Base-by-base conservation (phyloP, 1,140 invertebrate genomes). In the Musca vetustissima region DNA sequence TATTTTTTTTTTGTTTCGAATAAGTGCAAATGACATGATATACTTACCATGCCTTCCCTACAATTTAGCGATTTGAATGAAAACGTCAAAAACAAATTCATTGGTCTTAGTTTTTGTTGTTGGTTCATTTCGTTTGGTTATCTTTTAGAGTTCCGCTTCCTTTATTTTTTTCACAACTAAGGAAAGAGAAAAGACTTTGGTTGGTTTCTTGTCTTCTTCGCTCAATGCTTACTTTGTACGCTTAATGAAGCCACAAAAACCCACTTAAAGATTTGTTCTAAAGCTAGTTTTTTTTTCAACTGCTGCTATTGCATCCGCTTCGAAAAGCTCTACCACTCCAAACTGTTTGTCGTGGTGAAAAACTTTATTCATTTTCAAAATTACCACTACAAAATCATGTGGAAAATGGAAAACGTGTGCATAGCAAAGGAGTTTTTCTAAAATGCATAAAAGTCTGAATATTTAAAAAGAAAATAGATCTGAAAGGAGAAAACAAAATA, bases 281-380 rank as follows among this genome's bases (percentile, higher is more conserved):
- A n/a, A n/a, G n/a, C 36, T 11, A 43, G 36, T 13, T 43, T 8
- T 1, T 43, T 43, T 43, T 43, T 43, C 1, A 8, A 8, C 36
- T 43, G 6, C 36, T 43, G 6, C 1, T 4, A 21, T 43, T 61
- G 17, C 28, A 2, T 7, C 6, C 6, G 36, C 36, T 43, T 6
- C 36, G 6, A 7, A n/a, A n/a, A n/a, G n/a, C 36, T 11, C 36
- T 11, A 43, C 36, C 36, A 43, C 36, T 4, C 1, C 36, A 43
- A 43, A 11, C 1, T 1, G 36, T 43, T 1, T 13, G n/a, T 43
- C 36, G 36, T 43, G 36, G 4, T 43, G 36, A 72, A 71, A 79
- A 79, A 80, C 78, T 80, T 80, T 80, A 78, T 78, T 80, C 76
- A 80, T 80, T 80, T 80, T 80, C 76, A 80, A 80, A 80, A 78